Conservation (phyloP, 2,113 vertebrate species). For the Oceanites oceanicus region DNA sequence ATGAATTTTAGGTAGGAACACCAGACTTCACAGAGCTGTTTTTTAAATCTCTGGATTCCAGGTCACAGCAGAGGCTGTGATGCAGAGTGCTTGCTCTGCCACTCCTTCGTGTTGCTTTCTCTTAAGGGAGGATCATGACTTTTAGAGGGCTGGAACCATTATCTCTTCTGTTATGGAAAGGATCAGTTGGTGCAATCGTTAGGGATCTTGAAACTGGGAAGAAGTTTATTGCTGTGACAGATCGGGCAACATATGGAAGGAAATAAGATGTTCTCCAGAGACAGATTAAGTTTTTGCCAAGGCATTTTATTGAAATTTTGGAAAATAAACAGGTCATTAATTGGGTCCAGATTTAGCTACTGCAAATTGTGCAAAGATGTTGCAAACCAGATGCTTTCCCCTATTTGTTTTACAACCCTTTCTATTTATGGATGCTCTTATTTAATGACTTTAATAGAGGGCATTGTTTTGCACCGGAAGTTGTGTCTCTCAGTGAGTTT, state of each 20-base stretch:
- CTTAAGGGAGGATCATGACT: background rate
- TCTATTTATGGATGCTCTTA: slow-evolving; percentile 26
- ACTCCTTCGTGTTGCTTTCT: background rate
- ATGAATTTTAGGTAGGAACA: background rate
- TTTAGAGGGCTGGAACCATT: background rate
- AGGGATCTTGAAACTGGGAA: background rate
- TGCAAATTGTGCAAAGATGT: slow-evolving; percentile 34
- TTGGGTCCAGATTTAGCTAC: slow-evolving; percentile 47
- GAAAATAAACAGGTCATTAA: slow-evolving; percentile 52
- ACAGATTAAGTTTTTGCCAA: slow-evolving; percentile 46
- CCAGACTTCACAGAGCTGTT: background rate
- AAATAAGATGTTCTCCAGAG: slow-evolving; percentile 25
- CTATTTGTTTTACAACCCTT: slow-evolving; percentile 8
- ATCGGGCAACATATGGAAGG: slow-evolving; percentile 29
- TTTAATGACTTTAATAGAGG: background rate
- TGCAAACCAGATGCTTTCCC: slow-evolving; percentile 37
- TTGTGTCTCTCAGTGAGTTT: background rate
- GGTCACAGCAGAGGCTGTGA: background rate
- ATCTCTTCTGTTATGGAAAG: background rate
- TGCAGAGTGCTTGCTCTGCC: background rate
- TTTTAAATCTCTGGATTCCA: slow-evolving; percentile 19
- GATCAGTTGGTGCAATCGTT: background rate
- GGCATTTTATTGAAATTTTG: slow-evolving; percentile 51
- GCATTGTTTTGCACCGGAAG: slow-evolving; percentile 1
- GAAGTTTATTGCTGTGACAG: slow-evolving; percentile 21